phyloP scores from a whole-genome alignment of 1,140 invertebrate genomes.

The Zaprionus capensis region DNA sequence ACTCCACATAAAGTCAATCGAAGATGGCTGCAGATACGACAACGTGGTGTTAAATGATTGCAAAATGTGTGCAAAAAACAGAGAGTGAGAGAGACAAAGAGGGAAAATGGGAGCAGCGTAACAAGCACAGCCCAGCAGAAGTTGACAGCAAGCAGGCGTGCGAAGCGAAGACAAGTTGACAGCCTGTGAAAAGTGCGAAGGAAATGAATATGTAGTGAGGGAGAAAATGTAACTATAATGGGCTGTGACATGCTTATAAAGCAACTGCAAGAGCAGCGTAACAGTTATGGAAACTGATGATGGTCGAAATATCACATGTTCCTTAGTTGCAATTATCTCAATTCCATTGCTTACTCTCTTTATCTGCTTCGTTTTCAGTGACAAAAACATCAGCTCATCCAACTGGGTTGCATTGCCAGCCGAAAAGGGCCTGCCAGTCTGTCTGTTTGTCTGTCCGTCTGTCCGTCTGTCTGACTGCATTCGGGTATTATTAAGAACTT shows the following conservation, averaged over 20 bases:
- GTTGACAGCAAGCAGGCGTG: neutral
- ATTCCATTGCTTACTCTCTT: no score
- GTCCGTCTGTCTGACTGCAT: neutral
- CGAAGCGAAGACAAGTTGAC: neutral
- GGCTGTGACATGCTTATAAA: neutral
- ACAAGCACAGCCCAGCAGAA: no score
- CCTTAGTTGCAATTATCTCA: no score
- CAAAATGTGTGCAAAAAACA: neutral
- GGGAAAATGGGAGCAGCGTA: neutral
- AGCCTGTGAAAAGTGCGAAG: neutral
- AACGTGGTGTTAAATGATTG: conserved; percentile 5
- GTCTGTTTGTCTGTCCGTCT: neutral
- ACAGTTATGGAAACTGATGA: no score
- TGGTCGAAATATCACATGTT: no score
- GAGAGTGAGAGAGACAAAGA: neutral
- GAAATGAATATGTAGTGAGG: conserved; percentile 5
- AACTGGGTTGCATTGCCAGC: no score
- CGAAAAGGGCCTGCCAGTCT: neutral
- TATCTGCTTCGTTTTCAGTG: no score
- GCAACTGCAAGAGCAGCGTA: no score
- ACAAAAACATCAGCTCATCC: no score
- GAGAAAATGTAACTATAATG: neutral
- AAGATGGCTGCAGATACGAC: conserved; percentile 12
- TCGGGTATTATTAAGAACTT: conserved; percentile 36
- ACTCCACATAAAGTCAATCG: neutral